Evolutionary conservation across 2,888 invertebrate genomes (phyloP).

Genomic region (Latrodectus hesperus): DNA sequence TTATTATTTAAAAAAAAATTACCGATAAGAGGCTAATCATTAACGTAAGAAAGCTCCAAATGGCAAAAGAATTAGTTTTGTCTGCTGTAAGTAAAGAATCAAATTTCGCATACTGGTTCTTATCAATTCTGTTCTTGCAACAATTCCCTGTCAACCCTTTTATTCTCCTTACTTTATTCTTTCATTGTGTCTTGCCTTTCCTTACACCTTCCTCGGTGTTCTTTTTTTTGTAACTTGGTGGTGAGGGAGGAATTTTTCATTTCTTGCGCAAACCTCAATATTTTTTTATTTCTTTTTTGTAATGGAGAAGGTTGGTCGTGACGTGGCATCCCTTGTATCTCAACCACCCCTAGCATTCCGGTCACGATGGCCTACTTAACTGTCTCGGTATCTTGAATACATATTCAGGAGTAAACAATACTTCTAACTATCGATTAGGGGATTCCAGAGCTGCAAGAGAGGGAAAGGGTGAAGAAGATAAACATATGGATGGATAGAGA

Average conservation of each 20-base stretch:
- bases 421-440: slow-evolving; percentile 62
- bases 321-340: slow-evolving; percentile 23
- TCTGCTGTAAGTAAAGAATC: too few relatives aligned
- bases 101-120: too few relatives aligned
- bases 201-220: too few relatives aligned
- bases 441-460: slow-evolving; percentile 23
- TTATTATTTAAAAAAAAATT: too few relatives aligned
- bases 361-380: slow-evolving; percentile 57
- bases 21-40: too few relatives aligned
- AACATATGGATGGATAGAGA: slow-evolving; percentile 31
- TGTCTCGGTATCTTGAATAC: slow-evolving; percentile 51
- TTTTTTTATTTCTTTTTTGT: neutral
- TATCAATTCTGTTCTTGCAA: too few relatives aligned
- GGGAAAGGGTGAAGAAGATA: slow-evolving; percentile 22
- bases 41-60: too few relatives aligned
- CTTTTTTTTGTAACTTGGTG: too few relatives aligned
- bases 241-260: neutral
- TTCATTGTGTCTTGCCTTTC: too few relatives aligned
- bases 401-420: slow-evolving; percentile 66
- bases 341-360: slow-evolving; percentile 32
- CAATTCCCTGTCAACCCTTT: too few relatives aligned
- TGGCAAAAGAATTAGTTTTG: too few relatives aligned
- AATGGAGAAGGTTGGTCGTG: slow-evolving; percentile 31
- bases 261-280: neutral
- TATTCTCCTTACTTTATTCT: too few relatives aligned